Conservation (phyloP, 2,113 vertebrate genomes). For the Astatotilapia flaviijosephi region DNA sequence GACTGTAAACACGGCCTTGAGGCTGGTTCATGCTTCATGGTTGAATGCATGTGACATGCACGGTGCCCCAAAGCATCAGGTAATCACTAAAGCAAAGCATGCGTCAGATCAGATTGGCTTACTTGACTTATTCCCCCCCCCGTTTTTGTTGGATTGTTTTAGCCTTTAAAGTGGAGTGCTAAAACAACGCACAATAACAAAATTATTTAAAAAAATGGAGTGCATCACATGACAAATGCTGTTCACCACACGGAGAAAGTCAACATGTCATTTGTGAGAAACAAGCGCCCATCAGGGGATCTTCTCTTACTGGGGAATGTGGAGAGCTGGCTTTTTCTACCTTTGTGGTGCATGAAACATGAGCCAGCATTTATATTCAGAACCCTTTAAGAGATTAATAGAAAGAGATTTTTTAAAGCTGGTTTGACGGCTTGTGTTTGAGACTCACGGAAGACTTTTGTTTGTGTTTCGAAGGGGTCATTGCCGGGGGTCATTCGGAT, state of each 20-base stretch:
- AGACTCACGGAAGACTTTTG: constrained; percentile 72
- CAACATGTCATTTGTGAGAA: constrained; percentile 25
- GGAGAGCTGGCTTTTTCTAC: background rate
- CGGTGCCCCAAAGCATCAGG: background rate
- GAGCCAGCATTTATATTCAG: constrained; percentile 3
- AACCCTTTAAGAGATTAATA: background rate
- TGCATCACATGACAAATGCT: background rate
- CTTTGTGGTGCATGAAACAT: constrained; percentile 22
- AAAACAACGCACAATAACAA: background rate
- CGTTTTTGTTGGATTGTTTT: background rate
- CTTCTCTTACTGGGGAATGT: background rate
- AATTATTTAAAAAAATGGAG: fast-evolving
- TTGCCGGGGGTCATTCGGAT: constrained; percentile 60
- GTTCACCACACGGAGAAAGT: constrained; percentile 5
- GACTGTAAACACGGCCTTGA: constrained; percentile 13
- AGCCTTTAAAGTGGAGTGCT: background rate
- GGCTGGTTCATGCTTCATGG: constrained; percentile 41
- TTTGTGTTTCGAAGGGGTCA: constrained; percentile 67
- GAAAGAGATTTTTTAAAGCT: background rate
- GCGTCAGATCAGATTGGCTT: background rate
- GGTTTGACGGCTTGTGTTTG: background rate
- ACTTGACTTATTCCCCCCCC: background rate
- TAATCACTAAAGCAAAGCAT: background rate
- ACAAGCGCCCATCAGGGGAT: background rate
- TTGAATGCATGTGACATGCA: constrained; percentile 10